Evolutionary conservation across 2,113 vertebrate genomes (phyloP), one percentile per base, ranked within the genome.

Genomic region (Talpa occidentalis): DNA sequence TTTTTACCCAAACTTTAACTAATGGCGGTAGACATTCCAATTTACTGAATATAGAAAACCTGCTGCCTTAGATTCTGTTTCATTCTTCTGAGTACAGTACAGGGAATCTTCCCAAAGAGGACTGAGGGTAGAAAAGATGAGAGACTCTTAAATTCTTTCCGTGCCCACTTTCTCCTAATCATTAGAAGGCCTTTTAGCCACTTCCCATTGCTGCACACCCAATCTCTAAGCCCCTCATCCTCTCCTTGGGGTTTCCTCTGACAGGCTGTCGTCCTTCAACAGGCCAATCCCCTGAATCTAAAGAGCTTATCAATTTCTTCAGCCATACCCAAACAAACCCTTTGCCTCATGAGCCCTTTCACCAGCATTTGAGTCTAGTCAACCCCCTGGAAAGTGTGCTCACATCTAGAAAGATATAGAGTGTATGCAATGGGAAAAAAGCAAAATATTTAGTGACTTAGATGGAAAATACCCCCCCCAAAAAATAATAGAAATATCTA

Each of bases 1-100:
- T 76, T 91, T 97, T 94, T 73, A 72, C 93, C 70, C 62, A 96
- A 74, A 77, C 47, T 96, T 96, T 96, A 92, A 92, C 79, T 96
- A 73, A 60, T 84, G 28, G 60, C 78, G 5, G 44, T 44, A 90
- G 84, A 74, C 32, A 86, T 85, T 95, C 44, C 92, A 67, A 72
- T 84, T 96, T 81, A 82, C 47, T 66, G 22, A 67, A 92, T 85
- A 84, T 73, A 95, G 17, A 7, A 90, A 95, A 94, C 12, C 22
- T 86, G 42, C 78, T 74, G 9, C 79, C 67, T 86, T 42, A 83
- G 8, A 15, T 4, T 64, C 47, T 78, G 1, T 94, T 88, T 87
- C 64, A 32, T 85, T 44, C 11, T 80, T 95, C 35, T 32, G 40
- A 84, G 59, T 47, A 62, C 2, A 67, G 17, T 12, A 42, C 2